Evolutionary conservation across 2,888 invertebrate genomes (phyloP), one percentile per base, ranked within the genome.

Genomic region (Epinotia brunnichana): DNA sequence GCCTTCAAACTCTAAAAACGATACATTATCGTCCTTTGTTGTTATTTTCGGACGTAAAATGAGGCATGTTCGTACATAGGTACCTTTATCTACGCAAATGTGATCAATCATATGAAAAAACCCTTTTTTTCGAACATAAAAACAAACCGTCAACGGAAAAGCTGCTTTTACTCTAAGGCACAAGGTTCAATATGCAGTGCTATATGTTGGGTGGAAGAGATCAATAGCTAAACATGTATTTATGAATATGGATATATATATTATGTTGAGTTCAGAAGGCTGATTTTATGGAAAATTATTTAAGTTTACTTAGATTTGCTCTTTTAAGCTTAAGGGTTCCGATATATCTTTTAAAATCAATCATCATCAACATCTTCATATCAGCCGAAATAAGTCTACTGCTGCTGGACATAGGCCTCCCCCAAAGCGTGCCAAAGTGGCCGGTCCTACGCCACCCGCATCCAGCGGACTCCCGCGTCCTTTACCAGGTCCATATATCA

Each of bases 81-180:
- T 24, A 68, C 29, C 53, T 76, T 79, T 76, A 80, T 82, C 79
- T 83, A 77, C 81, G 82, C 81, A 83, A 80, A 81, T 78, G 79
- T 83, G 85, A 87, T 87, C 84, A 87, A 87, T 86, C 86, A 85
- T 80, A 81, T 77, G 83, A 80, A 82, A 82, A 82, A 77, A 84
- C 78, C 82, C 84, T 82, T 83, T 82, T 77, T 35, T 76, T 71
- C 75, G 70, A 76, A 77, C 79, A 80, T 77, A 76, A 67, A 56
- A 56, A 15, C 15, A 17, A 15, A 2, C 10, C 17, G 72, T 10
- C 9, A 4, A 0, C 13, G 9, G 19, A 68, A 57, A 57, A 51
- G 2, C 11, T 2, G 54, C 17, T 29, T 10, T 57, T 13, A 10
- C 15, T 5, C 4, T 1, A 24, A 39, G 15, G 0, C 2, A 2